These are phyloP conservation scores for Psettodes erumei DNA, from an alignment of 2,113 vertebrate species.

Conservation along the genomic window DNA sequence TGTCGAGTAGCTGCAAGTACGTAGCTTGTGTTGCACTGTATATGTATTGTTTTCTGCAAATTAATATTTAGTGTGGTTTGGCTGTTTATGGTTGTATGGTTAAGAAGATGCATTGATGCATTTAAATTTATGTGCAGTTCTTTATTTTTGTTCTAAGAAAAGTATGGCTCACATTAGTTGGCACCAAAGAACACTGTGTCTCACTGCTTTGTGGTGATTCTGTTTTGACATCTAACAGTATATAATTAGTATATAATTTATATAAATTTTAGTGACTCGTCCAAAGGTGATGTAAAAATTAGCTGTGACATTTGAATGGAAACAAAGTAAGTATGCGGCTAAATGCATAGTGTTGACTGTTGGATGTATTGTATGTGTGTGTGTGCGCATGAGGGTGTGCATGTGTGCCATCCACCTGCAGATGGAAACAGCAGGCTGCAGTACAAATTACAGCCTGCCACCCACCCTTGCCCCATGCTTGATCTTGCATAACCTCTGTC, in stretches of 20 bases:
- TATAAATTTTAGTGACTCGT: conserved; percentile 25
- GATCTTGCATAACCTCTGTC: conserved; percentile 48
- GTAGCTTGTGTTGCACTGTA: neutral
- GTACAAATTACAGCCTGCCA: conserved; percentile 75
- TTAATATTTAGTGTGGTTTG: neutral
- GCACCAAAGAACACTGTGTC: neutral
- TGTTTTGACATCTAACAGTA: conserved; percentile 20
- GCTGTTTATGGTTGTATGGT: neutral
- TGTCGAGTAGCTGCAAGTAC: too few species aligned
- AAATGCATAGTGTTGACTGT: neutral
- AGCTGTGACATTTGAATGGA: conserved; percentile 38
- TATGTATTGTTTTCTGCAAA: conserved; percentile 3
- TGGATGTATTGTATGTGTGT: neutral
- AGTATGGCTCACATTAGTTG: neutral
- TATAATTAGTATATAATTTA: neutral
- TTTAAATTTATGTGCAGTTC: neutral
- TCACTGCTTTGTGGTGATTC: conserved; percentile 1
- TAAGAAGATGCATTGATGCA: neutral
- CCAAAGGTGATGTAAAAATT: conserved; percentile 27
- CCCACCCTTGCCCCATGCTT: conserved; percentile 48
- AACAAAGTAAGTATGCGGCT: conserved; percentile 18
- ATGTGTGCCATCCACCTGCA: conserved; percentile 51
- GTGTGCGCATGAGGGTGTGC: neutral
- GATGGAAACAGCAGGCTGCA: conserved; percentile 63
- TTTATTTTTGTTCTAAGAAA: neutral